Base-by-base conservation (phyloP, 2,113 vertebrate species). In the Sinocyclocheilus rhinocerous region DNA sequence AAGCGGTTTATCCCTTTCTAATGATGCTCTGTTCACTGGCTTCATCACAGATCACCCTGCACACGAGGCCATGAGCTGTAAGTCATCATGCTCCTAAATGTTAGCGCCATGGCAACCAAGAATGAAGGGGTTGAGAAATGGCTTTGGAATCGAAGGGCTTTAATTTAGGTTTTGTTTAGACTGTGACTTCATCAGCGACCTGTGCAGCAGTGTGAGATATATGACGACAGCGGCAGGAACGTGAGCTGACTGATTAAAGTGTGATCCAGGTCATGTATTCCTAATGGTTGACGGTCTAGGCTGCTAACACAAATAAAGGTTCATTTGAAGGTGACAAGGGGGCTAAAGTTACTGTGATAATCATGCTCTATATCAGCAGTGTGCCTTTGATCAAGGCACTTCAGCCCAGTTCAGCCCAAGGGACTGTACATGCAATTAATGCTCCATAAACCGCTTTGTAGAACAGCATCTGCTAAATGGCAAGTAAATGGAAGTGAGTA, bases 11-110 rank as follows among this genome's bases (percentile, higher is more conserved):
- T 82, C 9, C n/a, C 59, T 82, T 65, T 67, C 61, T 69, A 82
- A 82, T 82, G 80, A 82, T 82, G 61, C 42, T 50, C 15, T 50
- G 79, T 50, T 81, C 79, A 22, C 79, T 67, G 42, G 42, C 16
- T 81, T 81, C 61, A 69, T 69, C n/a, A 80, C 79, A 69, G 24
- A 33, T 55, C 52, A 5, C 26, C 18, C 6, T 70, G 65, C 65
- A 70, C 42, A 83, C 16, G 3, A 36, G 65, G 65, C 18, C 65
- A 33, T 36, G 45, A 70, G 81, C 81, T 55, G 45, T 26, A 81
- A 83, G 26, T 83, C 61, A 50, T 83, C 65, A 15, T 55, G 45
- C 65, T 29, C 65, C 18, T 83, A 70, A 55, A 83, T 70, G 45
- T 70, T 70, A 55, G 65, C 11, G 1, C 48, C 81, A 83, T 83